Evolutionary conservation across 2,797 vertebrate species (phyloP).

Genomic region (Mareca strepera): DNA sequence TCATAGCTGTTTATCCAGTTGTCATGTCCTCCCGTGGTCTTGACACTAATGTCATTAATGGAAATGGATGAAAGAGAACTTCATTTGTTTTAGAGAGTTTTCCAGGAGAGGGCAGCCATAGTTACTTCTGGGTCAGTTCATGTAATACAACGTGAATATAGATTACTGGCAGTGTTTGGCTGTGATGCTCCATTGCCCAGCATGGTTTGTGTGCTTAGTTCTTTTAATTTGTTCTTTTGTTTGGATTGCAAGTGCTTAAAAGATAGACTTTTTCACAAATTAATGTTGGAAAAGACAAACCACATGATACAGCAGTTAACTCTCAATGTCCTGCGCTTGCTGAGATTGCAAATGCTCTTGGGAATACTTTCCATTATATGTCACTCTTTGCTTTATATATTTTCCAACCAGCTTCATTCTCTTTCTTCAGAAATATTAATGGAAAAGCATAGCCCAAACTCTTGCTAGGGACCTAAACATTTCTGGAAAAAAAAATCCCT

Average conservation of each 20-base stretch:
- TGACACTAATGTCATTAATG: conserved; percentile 22
- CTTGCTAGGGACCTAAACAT: not conserved
- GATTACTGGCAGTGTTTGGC: conserved; percentile 19
- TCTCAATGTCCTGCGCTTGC: not conserved
- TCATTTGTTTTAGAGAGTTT: conserved; percentile 45
- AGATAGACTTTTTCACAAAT: conserved; percentile 41
- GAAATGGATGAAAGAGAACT: conserved; percentile 7
- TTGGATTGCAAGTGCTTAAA: conserved; percentile 5
- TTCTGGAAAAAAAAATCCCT: not conserved
- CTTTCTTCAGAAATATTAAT: not conserved
- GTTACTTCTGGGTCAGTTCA: conserved; percentile 60
- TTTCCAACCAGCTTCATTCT: not conserved
- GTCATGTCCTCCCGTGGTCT: not conserved
- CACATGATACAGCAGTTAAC: not conserved
- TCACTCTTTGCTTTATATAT: not conserved
- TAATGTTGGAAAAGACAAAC: conserved; percentile 21
- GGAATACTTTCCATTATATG: not conserved
- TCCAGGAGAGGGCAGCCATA: conserved; percentile 57
- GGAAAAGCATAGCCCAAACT: not conserved
- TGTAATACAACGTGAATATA: conserved; percentile 6
- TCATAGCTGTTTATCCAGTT: not conserved
- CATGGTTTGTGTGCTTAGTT: conserved; percentile 24
- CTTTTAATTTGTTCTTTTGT: conserved; percentile 49
- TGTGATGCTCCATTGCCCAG: not conserved
- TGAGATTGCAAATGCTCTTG: not conserved